Base-by-base conservation (phyloP, 2,888 invertebrate genomes). In the Drosophila hawaiiensis region DNA sequence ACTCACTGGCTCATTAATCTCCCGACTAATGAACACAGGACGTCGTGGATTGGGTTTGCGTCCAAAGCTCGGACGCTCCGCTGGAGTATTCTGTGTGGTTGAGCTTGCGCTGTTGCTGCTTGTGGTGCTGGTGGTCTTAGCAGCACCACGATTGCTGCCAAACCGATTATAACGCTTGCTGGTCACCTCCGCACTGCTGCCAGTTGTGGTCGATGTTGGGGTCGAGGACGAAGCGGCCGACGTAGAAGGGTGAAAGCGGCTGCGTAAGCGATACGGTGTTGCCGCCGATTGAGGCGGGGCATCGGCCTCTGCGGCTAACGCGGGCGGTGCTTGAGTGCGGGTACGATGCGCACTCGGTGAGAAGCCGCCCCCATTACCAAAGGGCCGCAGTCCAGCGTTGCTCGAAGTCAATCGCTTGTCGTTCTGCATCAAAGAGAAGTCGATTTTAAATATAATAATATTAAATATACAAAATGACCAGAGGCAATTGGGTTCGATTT, bases 21-120 rank as follows among this genome's bases (percentile, higher is more conserved):
- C 93, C 3, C 92, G 92, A 73, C 92, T 93, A 16, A 92, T 91
- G 64, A 93, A 91, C 14, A 92, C 91, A 0, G 92, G 92, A 4
- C 92, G 89, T 5, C 92, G 83, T 0, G 89, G 90, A 53, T 69
- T 83, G 4, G 84, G 72, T 33, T 83, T 83, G 12, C 90, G 70
- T 3, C 91, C 91, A 47, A 88, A 89, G 59, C 87, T 83, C 3
- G 92, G 92, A 4, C 91, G 82, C 6, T 90, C 87, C 5, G 87
- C 69, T 2, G 83, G 68, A 0, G 84, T 73, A 59, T 74, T 82
- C 68, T 84, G 62, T 25, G 90, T 68, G 61, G 80, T 72, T 3
- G 89, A 69, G 52, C 71, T 59, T 53, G 62, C 65, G 7, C 67
- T 75, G 25, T 70, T 54, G 19, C 78, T 68, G 16, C 78, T 68